Evolutionary conservation across 1,140 invertebrate species (phyloP), one percentile per base, ranked within the genome.

Genomic region (Venturia canescens): DNA sequence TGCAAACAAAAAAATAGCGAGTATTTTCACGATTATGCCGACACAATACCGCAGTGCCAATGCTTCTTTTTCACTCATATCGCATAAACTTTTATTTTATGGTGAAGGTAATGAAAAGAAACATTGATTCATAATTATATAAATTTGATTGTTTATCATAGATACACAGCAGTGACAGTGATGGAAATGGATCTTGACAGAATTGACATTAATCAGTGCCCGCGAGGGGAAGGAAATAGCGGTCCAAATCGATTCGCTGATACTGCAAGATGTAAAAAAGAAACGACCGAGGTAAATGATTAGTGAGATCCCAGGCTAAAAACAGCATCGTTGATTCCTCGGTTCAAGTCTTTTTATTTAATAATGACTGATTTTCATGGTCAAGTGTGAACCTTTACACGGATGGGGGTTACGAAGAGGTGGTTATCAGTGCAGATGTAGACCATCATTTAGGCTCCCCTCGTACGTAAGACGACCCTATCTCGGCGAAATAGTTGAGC

Each of bases 151-250:
- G 66, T 69, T 85, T 67, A 70, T 89, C 91, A 82, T 83, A 98
- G 97, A 84, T 98, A 99, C 88, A 98, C 98, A 1, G 98, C 97
- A 29, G 95, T 96, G 69, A 94, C 97, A 0, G 97, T 99, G 0
- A 94, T 99, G 89, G 98, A 99, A 94, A 97, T 99, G 94, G 98
- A 99, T 89, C 98, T 98, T 93, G 98, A 99, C 83, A 94, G 98
- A 86, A 97, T 99, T 92, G 98, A 99, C 90, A 98, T 99, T 90
- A 99, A 99, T 93, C 98, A 99, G 87, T 99, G 98, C 94, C 97
- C 98, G 0, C 92, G 92, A 80, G 96, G 97, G 80, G 91, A 95
- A 86, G 98, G 98, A 31, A 99, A 99, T 91, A 95, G 94, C 80
- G 94, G 95, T 18, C 96, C 97, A 0, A 99, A 99, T 92, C 94